These are phyloP conservation scores for Notamacropus eugenii DNA, from an alignment of 2,797 vertebrate species.

Conservation along the genomic window DNA sequence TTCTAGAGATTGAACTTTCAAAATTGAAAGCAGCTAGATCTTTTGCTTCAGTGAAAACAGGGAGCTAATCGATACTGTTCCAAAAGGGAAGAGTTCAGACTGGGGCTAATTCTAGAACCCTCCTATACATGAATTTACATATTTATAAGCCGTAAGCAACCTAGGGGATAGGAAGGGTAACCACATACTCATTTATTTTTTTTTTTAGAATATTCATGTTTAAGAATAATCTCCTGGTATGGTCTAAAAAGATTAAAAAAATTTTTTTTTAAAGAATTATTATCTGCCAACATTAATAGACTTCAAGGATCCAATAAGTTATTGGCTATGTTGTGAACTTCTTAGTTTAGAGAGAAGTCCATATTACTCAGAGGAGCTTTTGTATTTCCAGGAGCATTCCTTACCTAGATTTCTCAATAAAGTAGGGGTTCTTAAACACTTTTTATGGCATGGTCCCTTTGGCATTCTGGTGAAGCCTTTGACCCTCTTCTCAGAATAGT, in stretches of 20 bases:
- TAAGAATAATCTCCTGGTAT: not conserved
- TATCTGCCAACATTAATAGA: not conserved
- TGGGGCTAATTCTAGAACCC: not conserved
- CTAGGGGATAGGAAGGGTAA: not conserved
- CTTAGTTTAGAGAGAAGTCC: not conserved
- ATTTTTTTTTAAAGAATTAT: not conserved
- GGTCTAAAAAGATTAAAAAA: not conserved
- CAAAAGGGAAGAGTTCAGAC: not conserved
- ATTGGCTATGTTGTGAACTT: not conserved
- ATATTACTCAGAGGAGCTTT: not conserved
- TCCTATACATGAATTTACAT: not conserved
- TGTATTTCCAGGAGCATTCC: not conserved
- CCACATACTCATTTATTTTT: not conserved
- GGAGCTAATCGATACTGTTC: not conserved
- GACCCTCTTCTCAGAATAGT: not conserved
- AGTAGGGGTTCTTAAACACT: not conserved
- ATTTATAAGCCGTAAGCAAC: not conserved
- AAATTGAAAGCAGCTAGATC: not conserved
- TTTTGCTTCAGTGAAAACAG: not conserved
- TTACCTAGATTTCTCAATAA: not conserved
- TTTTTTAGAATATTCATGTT: not conserved
- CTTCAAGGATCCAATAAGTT: not conserved
- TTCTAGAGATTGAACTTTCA: not conserved
- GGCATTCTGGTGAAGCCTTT: not conserved
- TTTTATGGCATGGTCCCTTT: not conserved